Conservation (phyloP, 64 coral and sea anemone genomes). For the Montipora foliosa region DNA sequence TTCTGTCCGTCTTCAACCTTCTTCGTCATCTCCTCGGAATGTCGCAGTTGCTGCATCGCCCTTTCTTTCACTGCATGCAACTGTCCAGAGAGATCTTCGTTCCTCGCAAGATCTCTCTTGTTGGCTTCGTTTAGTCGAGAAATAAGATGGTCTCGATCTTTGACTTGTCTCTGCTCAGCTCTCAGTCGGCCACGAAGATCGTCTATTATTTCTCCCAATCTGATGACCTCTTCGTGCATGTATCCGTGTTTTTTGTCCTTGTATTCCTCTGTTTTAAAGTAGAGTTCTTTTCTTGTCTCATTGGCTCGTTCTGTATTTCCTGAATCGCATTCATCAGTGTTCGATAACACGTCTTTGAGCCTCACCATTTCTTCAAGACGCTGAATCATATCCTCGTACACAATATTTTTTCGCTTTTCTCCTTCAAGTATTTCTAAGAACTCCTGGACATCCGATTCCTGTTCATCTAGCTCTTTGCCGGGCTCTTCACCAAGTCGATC, state of each 20-base stretch:
- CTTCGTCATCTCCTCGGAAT: constrained; percentile 86
- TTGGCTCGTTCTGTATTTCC: constrained; percentile 16
- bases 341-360: constrained; percentile 50
- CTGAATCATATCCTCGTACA: constrained; percentile 56
- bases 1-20: constrained; percentile 89
- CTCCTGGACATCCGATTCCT: constrained; percentile 4
- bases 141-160: constrained; percentile 49
- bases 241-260: constrained; percentile 21
- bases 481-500: not conserved
- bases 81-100: constrained; percentile 60
- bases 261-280: constrained; percentile 58
- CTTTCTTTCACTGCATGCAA: constrained; percentile 67
- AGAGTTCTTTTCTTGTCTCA: constrained; percentile 15
- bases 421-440: constrained; percentile 25
- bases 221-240: constrained; percentile 12
- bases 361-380: constrained; percentile 69
- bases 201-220: constrained; percentile 27
- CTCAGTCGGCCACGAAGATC: constrained; percentile 31
- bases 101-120: constrained; percentile 39
- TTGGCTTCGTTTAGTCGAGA: constrained; percentile 38
- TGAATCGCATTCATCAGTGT: constrained; percentile 41
- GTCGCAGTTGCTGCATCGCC: constrained; percentile 58
- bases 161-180: constrained; percentile 41
- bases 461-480: constrained; percentile 10
- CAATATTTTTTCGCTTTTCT: constrained; percentile 35